A percentile compares a stretch with the other conserved stretches of the same genome.
Evolutionary conservation across 2,113 vertebrate species (phyloP).

Genomic region (Calidris pugnax): DNA sequence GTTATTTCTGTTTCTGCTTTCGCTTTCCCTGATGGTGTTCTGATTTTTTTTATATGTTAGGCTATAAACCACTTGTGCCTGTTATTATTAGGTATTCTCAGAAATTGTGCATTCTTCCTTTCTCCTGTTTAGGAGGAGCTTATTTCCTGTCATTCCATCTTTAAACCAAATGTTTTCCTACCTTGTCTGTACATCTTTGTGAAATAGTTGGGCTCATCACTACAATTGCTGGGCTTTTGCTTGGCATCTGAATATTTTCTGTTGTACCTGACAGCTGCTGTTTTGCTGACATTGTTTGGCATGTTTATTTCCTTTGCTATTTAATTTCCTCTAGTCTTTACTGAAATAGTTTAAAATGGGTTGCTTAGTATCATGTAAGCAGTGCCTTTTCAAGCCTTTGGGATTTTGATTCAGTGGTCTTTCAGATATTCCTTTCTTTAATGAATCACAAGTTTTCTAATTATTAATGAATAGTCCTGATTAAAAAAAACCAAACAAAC

Average conservation of each 20-base stretch:
- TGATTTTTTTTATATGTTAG: neutral
- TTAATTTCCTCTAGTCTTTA: neutral
- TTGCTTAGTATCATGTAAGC: neutral
- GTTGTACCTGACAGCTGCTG: neutral
- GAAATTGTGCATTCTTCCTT: neutral
- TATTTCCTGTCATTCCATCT: neutral
- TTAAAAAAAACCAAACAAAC: neutral
- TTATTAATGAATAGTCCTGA: neutral
- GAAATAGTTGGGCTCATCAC: neutral
- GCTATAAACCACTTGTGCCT: neutral
- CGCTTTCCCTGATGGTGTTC: neutral
- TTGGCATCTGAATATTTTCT: neutral
- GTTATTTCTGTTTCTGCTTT: conserved; percentile 27
- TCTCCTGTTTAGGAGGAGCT: neutral
- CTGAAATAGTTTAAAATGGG: neutral
- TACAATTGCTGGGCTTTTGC: neutral
- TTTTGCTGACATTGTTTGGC: neutral
- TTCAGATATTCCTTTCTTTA: neutral
- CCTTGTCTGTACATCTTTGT: neutral
- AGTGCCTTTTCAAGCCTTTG: neutral
- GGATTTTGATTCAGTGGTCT: neutral
- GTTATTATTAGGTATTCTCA: neutral
- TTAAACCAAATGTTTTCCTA: neutral
- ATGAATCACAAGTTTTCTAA: neutral
- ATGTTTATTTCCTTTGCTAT: neutral